Conservation (phyloP, 2,113 vertebrate genomes). For the Pristiophorus japonicus region DNA sequence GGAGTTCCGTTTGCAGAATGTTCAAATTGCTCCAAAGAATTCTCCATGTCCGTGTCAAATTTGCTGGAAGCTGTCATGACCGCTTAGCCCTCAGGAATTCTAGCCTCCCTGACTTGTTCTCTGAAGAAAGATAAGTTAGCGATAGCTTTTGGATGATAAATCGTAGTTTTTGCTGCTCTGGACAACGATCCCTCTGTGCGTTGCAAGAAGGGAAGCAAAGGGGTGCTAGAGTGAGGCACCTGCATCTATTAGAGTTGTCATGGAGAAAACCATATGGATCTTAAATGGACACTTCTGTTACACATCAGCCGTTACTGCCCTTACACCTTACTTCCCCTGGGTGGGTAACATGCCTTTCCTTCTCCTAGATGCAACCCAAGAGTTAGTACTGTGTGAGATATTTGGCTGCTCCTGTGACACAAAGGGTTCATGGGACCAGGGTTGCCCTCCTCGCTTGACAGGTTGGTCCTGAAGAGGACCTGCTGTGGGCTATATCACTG, state of each 20-base stretch:
- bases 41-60: neutral
- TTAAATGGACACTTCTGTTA: too few species aligned
- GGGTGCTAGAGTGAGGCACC: neutral
- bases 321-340: neutral
- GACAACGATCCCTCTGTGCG: neutral
- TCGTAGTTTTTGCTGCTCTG: neutral
- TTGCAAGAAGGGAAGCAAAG: neutral
- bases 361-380: neutral
- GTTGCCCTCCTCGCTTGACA: neutral
- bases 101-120: neutral
- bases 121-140: neutral
- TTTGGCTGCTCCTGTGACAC: neutral
- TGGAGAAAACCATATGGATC: too few species aligned
- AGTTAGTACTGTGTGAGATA: neutral
- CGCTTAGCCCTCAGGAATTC: neutral
- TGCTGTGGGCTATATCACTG: neutral
- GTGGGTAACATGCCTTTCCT: neutral
- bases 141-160: neutral
- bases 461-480: neutral
- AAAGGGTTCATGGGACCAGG: neutral
- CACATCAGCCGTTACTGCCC: too few species aligned
- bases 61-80: too few species aligned
- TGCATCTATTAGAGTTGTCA: too few species aligned
- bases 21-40: neutral
- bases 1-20: neutral